phyloP scores from a whole-genome alignment of 1,140 invertebrate species.

The Cherax quadricarinatus region DNA sequence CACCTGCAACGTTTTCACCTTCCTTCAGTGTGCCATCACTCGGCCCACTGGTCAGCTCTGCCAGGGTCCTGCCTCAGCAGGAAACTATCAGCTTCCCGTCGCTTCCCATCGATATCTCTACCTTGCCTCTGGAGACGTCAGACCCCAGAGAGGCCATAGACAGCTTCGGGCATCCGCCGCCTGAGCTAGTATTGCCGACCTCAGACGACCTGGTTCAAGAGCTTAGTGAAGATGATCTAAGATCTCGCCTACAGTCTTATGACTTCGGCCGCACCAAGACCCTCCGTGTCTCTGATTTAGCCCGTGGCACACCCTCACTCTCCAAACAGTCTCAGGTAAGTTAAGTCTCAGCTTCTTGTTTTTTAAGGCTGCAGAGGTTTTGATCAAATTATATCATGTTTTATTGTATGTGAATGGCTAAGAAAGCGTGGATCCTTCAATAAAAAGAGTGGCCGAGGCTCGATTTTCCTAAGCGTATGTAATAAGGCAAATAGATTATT shows the following conservation, averaged over 20 bases:
- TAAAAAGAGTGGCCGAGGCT: too few relatives aligned
- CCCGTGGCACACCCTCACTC: neutral
- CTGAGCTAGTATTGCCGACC: neutral
- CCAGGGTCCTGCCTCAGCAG: neutral
- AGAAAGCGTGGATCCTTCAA: too few relatives aligned
- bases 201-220: neutral
- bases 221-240: neutral
- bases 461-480: too few relatives aligned
- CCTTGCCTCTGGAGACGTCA: conserved; percentile 37
- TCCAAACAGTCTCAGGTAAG: neutral
- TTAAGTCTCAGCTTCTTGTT: neutral
- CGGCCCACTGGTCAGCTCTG: neutral
- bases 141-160: neutral
- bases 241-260: neutral
- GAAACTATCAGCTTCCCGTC: conserved; percentile 17
- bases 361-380: too few relatives aligned
- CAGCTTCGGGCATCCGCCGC: neutral
- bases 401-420: too few relatives aligned
- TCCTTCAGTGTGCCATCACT: neutral
- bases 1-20: neutral
- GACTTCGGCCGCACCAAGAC: neutral
- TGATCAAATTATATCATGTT: too few relatives aligned
- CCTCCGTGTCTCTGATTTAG: neutral
- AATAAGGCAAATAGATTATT: too few relatives aligned
- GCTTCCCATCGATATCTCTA: conserved; percentile 57